Conservation (phyloP, 2,888 invertebrate genomes). For the Drosophila pullipes region DNA sequence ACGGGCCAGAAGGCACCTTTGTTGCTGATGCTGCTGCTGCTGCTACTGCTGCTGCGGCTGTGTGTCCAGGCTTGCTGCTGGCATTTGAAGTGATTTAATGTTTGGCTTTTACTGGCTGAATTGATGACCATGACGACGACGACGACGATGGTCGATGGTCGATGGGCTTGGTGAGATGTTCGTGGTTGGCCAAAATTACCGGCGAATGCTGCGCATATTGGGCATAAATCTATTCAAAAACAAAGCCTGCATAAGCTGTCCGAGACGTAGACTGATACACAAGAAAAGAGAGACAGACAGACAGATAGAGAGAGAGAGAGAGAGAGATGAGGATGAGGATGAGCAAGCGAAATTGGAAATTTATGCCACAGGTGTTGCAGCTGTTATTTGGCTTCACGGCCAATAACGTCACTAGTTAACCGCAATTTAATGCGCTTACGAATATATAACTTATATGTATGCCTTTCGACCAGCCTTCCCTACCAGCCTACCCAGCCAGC, state of each 20-base stretch:
- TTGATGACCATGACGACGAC: constrained; percentile 43
- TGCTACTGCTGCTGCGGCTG: constrained; percentile 27
- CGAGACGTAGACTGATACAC: neutral
- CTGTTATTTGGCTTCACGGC: constrained; percentile 16
- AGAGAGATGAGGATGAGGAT: neutral
- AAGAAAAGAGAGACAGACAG: constrained; percentile 3
- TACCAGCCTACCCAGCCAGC: neutral
- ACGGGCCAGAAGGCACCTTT: constrained; percentile 34
- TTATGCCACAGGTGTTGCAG: constrained; percentile 72
- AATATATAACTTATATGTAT: constrained; percentile 40
- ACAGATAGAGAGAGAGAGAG: neutral
- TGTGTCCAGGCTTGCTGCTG: constrained; percentile 72
- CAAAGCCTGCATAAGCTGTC: constrained; percentile 44
- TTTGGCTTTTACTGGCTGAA: constrained; percentile 72
- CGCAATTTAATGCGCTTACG: constrained; percentile 63
- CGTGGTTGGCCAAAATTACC: constrained; percentile 53
- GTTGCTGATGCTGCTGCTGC: constrained; percentile 1
- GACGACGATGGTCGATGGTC: neutral
- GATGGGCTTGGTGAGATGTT: neutral
- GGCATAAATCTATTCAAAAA: constrained; percentile 69
- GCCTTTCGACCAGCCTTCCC: neutral
- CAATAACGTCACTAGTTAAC: constrained; percentile 41
- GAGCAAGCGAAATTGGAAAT: constrained; percentile 24
- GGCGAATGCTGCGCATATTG: constrained; percentile 73
- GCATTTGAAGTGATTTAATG: constrained; percentile 81